These are phyloP conservation scores for Paramuricea clavata DNA, from an alignment of 92 coral and sea anemone species.

Conservation along the genomic window DNA sequence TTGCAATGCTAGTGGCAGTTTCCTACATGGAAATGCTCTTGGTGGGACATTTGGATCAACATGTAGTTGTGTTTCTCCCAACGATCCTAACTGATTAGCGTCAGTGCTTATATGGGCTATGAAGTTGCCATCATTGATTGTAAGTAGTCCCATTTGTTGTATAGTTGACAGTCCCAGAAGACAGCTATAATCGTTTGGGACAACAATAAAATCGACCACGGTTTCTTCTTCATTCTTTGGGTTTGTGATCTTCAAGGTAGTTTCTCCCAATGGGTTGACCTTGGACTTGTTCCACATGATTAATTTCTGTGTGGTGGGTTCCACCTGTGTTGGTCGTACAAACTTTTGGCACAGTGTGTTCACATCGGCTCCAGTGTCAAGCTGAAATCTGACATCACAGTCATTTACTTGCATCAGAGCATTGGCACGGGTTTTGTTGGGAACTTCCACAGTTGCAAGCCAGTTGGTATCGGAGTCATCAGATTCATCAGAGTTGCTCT, in stretches of 20 bases:
- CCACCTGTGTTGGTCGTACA: conserved; percentile 42
- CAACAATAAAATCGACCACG: conserved; percentile 56
- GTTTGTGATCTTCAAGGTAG: conserved; percentile 38
- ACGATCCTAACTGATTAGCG: conserved; percentile 45
- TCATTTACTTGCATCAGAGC: conserved; percentile 60
- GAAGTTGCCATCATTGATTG: conserved; percentile 52
- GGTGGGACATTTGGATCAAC: conserved; percentile 44
- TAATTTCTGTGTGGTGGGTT: conserved; percentile 40
- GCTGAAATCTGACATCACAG: conserved; percentile 60
- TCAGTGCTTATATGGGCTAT: conserved; percentile 40
- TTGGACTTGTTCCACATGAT: conserved; percentile 57
- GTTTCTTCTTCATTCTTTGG: not conserved
- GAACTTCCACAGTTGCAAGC: conserved; percentile 49
- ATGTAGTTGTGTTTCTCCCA: conserved; percentile 61
- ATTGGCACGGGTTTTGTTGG: conserved; percentile 20
- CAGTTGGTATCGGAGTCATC: conserved; percentile 52
- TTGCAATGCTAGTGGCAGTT: conserved; percentile 63
- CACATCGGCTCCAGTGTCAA: conserved; percentile 66
- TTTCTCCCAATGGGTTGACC: conserved; percentile 48
- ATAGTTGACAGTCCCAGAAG: conserved; percentile 56
- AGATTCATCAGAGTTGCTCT: too few relatives aligned
- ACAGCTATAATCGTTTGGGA: conserved; percentile 43
- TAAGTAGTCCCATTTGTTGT: conserved; percentile 58
- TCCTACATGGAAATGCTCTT: conserved; percentile 50
- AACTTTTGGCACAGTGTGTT: conserved; percentile 54